Evolutionary conservation across 2,888 invertebrate species (phyloP), one percentile per base, ranked within the genome.

Genomic region (Poecilobothrus nobilitatus): DNA sequence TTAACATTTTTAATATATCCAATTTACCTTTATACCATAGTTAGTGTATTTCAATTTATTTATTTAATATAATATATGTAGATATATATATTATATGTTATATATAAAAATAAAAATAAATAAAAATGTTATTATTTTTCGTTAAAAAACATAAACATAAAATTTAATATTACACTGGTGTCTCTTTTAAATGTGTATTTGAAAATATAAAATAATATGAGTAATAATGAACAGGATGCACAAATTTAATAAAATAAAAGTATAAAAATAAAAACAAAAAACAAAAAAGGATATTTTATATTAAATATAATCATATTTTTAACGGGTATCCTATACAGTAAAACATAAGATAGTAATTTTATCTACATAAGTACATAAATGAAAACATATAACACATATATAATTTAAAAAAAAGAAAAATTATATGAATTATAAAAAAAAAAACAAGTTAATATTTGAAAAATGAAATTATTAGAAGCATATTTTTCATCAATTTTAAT

Each of bases 91-190:
- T 34, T 37, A 37, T 37, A 27, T 27, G 5, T 27, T 27, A 27
- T 27, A 27, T 27, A 27, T 27, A 27, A 5, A 41, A 12, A 41
- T 41, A 53, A 53, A 53, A 4, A 53, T 53, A 53, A 53, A 53
- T 53, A 53, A 53, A 53, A 53, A 53, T 53, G 15, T 18, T 53
- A 53, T 53, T 53, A 53, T 53, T 53, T 53, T 53, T 53, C 53
- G 53, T 53, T 53, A 53, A 53, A 53, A 53, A 53, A 53, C 53
- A 53, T 53, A 53, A 53, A 53, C 53, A 53, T 53, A 18, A 53
- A 53, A 53, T 53, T 53, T 53, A 18, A 53, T 53, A 53, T 53
- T 53, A n/a, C 53, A 53, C 53, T 53, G 53, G 53, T 53, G 53
- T 53, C 53, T 53, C 53, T 18, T 53, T 53, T 53, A 12, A 18